A percentile compares a stretch with the other conserved stretches of the same genome.
Evolutionary conservation across 1,140 invertebrate species (phyloP).

Genomic region (Drosophila bipectinata): DNA sequence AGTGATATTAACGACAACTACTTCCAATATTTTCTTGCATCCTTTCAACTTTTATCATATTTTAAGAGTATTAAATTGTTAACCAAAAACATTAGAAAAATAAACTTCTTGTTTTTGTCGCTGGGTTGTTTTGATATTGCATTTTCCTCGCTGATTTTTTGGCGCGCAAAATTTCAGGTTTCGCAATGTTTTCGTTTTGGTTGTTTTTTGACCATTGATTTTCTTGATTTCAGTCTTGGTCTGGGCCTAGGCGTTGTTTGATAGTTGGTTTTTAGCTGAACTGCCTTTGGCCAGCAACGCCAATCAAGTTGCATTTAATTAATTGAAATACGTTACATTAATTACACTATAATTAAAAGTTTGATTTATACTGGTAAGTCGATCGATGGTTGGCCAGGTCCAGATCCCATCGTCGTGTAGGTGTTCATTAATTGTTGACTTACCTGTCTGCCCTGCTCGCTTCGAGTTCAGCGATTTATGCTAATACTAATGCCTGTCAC

Average conservation of each 20-base stretch:
- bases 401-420: slow-evolving; percentile 27
- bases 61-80: slow-evolving; percentile 19
- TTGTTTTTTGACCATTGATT: slow-evolving; percentile 11
- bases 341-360: slow-evolving; percentile 73
- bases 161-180: slow-evolving; percentile 67
- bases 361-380: slow-evolving; percentile 63
- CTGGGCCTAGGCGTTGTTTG: slow-evolving; percentile 38
- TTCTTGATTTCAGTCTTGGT: slow-evolving; percentile 20
- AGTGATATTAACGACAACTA: too few relatives aligned
- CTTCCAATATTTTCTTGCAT: too few relatives aligned
- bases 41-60: background rate
- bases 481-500: slow-evolving; percentile 65
- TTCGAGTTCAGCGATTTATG: slow-evolving; percentile 32
- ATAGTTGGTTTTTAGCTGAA: slow-evolving; percentile 19
- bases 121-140: slow-evolving; percentile 38
- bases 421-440: slow-evolving; percentile 57
- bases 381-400: slow-evolving; percentile 4
- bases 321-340: slow-evolving; percentile 79
- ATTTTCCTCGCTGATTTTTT: slow-evolving; percentile 49
- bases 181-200: slow-evolving; percentile 55
- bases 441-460: slow-evolving; percentile 23
- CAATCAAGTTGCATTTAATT: slow-evolving; percentile 74
- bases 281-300: slow-evolving; percentile 32
- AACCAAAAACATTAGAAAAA: background rate
- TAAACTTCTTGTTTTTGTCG: slow-evolving; percentile 15